A percentile compares a stretch with the other conserved stretches of the same genome.
Conservation (phyloP, 2,888 invertebrate species). For the Polietes domitor region DNA sequence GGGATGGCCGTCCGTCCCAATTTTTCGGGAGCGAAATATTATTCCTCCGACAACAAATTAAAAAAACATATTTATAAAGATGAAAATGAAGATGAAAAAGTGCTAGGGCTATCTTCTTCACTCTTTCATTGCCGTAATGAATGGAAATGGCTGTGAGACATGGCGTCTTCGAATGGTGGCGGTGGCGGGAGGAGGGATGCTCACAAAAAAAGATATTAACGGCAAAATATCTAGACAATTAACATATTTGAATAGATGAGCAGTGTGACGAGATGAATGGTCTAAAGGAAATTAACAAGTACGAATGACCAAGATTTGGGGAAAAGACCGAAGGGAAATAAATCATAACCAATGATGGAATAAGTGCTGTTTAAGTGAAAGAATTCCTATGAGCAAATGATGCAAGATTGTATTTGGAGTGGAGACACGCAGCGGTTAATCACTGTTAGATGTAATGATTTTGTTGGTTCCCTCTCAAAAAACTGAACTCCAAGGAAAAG, state of each 20-base stretch:
- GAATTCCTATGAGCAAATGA: too few species aligned
- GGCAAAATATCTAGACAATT: not conserved
- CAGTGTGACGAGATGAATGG: not conserved
- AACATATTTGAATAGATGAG: conserved; percentile 15
- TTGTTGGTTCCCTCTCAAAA: too few species aligned
- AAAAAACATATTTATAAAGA: conserved; percentile 12
- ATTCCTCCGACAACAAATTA: not conserved
- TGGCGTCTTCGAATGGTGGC: not conserved
- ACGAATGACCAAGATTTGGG: not conserved
- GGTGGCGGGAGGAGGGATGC: not conserved
- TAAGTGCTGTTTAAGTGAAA: too few species aligned
- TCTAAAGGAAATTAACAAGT: not conserved
- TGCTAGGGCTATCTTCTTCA: conserved; percentile 1
- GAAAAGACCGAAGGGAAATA: not conserved
- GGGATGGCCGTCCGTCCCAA: not conserved
- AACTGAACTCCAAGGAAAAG: too few species aligned
- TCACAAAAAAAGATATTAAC: not conserved
- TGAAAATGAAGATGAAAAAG: too few species aligned
- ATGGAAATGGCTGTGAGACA: not conserved
- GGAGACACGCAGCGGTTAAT: too few species aligned
- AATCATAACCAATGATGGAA: too few species aligned
- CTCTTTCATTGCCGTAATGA: conserved; percentile 23
- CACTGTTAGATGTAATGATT: too few species aligned
- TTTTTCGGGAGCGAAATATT: not conserved
- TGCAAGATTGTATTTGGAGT: too few species aligned